phyloP scores from a whole-genome alignment of 2,797 vertebrate species.

The Sebastiscus albofasciatus region DNA sequence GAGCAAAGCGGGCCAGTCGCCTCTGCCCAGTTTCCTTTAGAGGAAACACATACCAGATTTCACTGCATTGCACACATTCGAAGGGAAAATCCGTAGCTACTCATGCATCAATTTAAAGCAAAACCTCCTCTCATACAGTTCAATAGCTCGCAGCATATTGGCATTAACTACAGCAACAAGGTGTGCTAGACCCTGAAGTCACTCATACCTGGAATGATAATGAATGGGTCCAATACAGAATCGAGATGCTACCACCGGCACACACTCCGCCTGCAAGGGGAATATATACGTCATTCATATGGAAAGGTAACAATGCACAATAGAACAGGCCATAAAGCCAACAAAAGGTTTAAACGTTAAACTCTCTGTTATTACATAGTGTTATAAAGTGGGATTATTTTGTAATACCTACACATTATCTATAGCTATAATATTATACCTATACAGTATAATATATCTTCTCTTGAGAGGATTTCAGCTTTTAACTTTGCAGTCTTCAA shows the following conservation, averaged over 20 bases:
- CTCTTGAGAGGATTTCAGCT: neutral
- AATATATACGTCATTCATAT: neutral
- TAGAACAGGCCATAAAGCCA: neutral
- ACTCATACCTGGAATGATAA: slow-evolving; percentile 13
- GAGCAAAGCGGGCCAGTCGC: neutral
- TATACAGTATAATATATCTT: neutral
- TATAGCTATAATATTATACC: neutral
- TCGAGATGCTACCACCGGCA: neutral
- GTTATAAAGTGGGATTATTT: neutral
- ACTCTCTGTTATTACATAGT: neutral
- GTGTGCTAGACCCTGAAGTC: neutral
- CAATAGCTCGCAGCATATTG: neutral
- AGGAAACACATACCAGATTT: slow-evolving; percentile 20
- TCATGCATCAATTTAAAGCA: neutral
- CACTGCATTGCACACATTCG: neutral
- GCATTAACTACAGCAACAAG: neutral
- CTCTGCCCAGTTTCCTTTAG: slow-evolving; percentile 48
- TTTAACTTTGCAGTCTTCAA: neutral
- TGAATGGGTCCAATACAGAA: neutral
- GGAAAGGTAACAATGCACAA: neutral
- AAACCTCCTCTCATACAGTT: neutral
- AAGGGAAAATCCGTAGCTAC: neutral
- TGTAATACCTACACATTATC: neutral
- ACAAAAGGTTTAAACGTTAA: neutral
- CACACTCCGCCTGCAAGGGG: neutral